Percentiles rank a stretch among this genome's conserved stretches.
These are phyloP conservation scores for Lycaon pictus DNA, from an alignment of 2,113 vertebrate species.

Conservation along the genomic window DNA sequence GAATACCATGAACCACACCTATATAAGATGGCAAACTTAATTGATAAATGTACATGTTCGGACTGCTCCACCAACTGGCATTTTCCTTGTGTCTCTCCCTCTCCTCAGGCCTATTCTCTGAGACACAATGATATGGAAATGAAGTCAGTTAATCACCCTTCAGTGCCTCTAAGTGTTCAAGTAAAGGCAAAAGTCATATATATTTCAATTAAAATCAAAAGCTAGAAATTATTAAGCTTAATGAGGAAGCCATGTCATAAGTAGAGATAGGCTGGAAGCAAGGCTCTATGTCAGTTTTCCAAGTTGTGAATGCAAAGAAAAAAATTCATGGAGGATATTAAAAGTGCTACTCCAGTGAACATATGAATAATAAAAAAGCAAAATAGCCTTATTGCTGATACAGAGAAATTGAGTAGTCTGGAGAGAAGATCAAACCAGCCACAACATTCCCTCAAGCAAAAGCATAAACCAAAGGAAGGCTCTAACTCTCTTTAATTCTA, in stretches of 20 bases:
- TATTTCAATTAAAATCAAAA: background rate
- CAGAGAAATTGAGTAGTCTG: background rate
- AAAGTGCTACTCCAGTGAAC: background rate
- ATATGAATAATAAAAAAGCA: background rate
- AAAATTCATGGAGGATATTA: background rate
- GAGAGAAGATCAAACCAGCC: background rate
- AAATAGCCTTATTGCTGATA: background rate
- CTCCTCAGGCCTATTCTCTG: background rate
- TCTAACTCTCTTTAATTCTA: background rate
- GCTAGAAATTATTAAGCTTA: background rate
- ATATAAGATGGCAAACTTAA: background rate
- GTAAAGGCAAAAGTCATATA: background rate
- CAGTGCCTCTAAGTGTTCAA: background rate
- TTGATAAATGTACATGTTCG: background rate
- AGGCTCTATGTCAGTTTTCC: background rate
- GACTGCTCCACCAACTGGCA: background rate
- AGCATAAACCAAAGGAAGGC: background rate
- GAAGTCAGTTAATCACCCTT: background rate
- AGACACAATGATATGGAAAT: background rate
- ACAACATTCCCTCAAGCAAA: background rate
- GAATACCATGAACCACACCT: background rate
- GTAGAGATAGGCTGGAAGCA: background rate
- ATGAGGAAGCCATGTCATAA: background rate
- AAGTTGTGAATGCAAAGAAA: background rate
- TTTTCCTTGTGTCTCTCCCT: background rate